These are phyloP conservation scores for Mionectes olivaceus DNA, from an alignment of 2,797 vertebrate species.

Conservation along the genomic window DNA sequence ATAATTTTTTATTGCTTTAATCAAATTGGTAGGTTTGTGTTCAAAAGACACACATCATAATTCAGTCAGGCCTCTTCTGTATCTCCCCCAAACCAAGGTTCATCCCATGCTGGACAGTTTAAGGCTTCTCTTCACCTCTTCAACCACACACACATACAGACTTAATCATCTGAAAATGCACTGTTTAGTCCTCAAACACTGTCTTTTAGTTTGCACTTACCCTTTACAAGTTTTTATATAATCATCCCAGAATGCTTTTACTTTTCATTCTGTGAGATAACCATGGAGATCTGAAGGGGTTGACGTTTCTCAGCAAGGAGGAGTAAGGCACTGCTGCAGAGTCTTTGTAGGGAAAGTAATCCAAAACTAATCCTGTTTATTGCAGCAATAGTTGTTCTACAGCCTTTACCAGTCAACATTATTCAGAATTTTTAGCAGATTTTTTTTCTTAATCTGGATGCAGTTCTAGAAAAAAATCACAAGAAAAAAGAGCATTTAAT, in stretches of 20 bases:
- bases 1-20: background rate
- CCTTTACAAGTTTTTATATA: slow-evolving; percentile 55
- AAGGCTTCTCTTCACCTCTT: background rate
- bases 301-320: slow-evolving; percentile 33
- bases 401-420: background rate
- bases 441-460: slow-evolving; percentile 7
- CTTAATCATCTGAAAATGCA: background rate
- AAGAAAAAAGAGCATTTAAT: background rate
- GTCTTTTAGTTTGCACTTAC: slow-evolving; percentile 1
- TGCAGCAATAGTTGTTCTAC: slow-evolving; percentile 21
- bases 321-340: slow-evolving; percentile 28
- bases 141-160: background rate
- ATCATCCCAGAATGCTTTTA: slow-evolving; percentile 50
- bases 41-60: background rate
- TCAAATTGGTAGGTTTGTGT: background rate
- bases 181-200: background rate
- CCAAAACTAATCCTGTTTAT: slow-evolving; percentile 60
- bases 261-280: slow-evolving; percentile 59
- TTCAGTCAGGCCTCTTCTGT: background rate
- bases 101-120: background rate
- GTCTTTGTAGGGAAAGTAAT: slow-evolving; percentile 49
- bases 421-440: background rate
- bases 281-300: slow-evolving; percentile 56
- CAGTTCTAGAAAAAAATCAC: background rate
- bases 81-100: background rate